Evolutionary conservation across 2,888 invertebrate species (phyloP), one percentile per base, ranked within the genome.

Genomic region (Amphipyra tragopoginis): DNA sequence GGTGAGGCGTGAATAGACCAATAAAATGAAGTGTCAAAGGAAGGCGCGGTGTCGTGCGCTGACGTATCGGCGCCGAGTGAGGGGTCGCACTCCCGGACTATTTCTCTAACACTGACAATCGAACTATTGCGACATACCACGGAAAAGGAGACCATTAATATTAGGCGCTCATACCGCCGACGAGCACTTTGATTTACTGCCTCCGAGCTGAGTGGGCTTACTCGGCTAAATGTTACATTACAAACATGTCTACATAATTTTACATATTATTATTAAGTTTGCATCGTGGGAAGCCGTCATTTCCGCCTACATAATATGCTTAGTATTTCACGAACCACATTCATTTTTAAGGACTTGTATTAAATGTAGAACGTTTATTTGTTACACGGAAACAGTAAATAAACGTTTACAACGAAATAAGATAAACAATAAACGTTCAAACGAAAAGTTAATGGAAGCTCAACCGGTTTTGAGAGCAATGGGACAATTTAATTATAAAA

Each of bases 1-100:
- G 76, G 68, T 81, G 83, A 83, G 82, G 81, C 77, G 82, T 79
- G 84, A 87, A 86, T 82, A 75, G 81, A 75, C 80, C 84, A 87
- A 88, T 89, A 87, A 88, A 85, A 85, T 84, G 85, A 83, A 85
- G 86, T 85, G 85, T 87, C 85, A 84, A 82, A 79, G 76, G 73
- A 79, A 53, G 60, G 71, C 60, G 49, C 70, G 45, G 66, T 64
- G 79, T 77, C 72, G 73, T 44, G 40, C 45, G 56, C 53, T 79
- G 77, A 79, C 72, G 68, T 79, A 79, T 87, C 77, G 86, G 65
- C 74, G 60, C 55, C 67, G 78, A 73, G 79, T 73, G 78, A 70
- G 68, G 75, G 86, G 83, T 86, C 81, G 75, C 70, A 70, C 52
- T 75, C 73, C 74, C 68, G 51, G 70, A 70, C 83, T 76, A 84